Conservation (phyloP, 2,888 invertebrate species). For the Auanema freiburgensis region DNA sequence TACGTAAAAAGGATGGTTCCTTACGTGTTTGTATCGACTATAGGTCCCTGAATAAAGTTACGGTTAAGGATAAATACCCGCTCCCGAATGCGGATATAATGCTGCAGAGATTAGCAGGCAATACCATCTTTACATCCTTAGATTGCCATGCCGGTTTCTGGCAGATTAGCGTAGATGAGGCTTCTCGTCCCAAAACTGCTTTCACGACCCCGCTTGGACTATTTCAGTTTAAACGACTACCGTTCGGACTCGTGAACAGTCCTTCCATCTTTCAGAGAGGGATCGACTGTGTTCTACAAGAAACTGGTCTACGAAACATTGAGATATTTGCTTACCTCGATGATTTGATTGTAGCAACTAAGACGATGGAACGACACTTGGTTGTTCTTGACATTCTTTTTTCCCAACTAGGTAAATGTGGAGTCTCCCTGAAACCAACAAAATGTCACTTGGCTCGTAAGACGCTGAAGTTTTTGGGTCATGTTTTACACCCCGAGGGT, state of each 20-base stretch:
- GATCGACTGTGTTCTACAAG: constrained; percentile 32
- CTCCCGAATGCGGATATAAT: constrained; percentile 36
- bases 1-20: too few species aligned
- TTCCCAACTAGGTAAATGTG: background rate
- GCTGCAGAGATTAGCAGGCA: constrained; percentile 25
- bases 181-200: constrained; percentile 39
- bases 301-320: constrained; percentile 13
- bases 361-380: constrained; percentile 25
- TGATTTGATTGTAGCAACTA: constrained; percentile 40
- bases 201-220: constrained; percentile 36
- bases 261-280: constrained; percentile 52
- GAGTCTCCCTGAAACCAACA: constrained; percentile 12
- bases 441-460: constrained; percentile 21
- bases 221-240: constrained; percentile 48
- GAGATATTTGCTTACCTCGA: constrained; percentile 41
- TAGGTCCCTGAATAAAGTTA: constrained; percentile 36
- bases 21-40: constrained; percentile 47
- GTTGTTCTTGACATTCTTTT: constrained; percentile 25
- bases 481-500: constrained; percentile 16
- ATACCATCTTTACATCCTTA: constrained; percentile 29
- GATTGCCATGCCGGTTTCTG: constrained; percentile 46
- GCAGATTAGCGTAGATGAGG: constrained; percentile 38
- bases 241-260: constrained; percentile 48
- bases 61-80: constrained; percentile 35
- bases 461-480: constrained; percentile 27